Base-by-base conservation (phyloP, 2,888 invertebrate species). In the Caenorhabditis uteleia region DNA sequence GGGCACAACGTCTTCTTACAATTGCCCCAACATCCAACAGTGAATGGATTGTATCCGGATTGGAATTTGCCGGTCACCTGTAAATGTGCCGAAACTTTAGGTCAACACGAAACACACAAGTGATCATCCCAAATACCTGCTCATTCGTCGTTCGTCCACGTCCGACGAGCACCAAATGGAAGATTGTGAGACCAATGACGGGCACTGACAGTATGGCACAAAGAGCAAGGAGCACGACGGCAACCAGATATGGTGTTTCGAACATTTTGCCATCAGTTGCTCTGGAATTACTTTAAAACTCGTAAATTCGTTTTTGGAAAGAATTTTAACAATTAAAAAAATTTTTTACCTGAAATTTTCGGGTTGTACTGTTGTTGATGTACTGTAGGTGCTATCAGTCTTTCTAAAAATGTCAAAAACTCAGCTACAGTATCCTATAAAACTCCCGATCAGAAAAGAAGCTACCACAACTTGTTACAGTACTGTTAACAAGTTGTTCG, bases 61-160 rank as follows among this genome's bases (percentile, higher is more conserved):
- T 94, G 92, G 87, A 97, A 98, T 87, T 97, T 97, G 57, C 95
- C 95, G 16, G 98, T 98, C 67, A 98, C 97, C 87, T 87, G 75
- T 20, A 78, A 67, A 34, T 14, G 36, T 36, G 21, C 18, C 7
- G 16, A 16, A 23, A 47, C 5, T 45, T 31, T 31, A 8, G 29
- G 31, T 23, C 12, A 21, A 49, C 38, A 46, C 12, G 27, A 44
- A 25, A 5, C 14, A 3, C 26, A 7, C 46, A 33, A 25, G 8
- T 27, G 8, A n/a, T 18, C 14, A 12, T 40, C n/a, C n/a, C n/a
- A n/a, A n/a, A 12, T 23, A 87, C 87, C 88, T 99, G 98, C 87
- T 99, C 98, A 86, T 98, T 99, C 72, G 98, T 98, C 56, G 98
- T 98, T 73, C 97, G 88, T 34, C 97, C 98, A 67, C 95, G 88